Evolutionary conservation across 1,140 invertebrate genomes (phyloP).

Genomic region (Drosophila pseudoananassae): DNA sequence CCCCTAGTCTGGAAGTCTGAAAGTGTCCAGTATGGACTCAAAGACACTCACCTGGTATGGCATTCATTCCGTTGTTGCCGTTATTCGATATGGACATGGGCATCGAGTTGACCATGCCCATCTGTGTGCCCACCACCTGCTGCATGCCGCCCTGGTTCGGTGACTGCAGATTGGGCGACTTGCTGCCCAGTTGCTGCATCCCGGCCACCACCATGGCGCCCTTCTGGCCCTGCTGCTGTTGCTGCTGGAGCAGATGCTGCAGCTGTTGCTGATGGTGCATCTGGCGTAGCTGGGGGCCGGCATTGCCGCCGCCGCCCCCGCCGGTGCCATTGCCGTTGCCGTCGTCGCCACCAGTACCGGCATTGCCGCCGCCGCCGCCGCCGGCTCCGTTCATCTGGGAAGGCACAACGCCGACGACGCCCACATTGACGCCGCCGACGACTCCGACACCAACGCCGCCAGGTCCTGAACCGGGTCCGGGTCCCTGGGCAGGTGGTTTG

Average conservation of each 20-base stretch:
- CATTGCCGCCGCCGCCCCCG: slow-evolving; percentile 75
- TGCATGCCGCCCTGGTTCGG: slow-evolving; percentile 89
- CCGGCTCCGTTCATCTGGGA: slow-evolving; percentile 88
- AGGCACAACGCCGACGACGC: slow-evolving; percentile 84
- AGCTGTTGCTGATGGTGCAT: slow-evolving; percentile 84
- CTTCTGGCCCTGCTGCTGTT: slow-evolving; percentile 88
- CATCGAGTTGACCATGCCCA: slow-evolving; percentile 87
- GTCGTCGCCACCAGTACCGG: slow-evolving; percentile 58
- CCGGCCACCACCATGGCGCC: slow-evolving; percentile 88
- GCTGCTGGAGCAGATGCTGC: slow-evolving; percentile 65
- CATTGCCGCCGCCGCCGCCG: slow-evolving; percentile 83
- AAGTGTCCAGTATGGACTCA: too few species aligned
- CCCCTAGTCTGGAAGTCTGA: too few species aligned
- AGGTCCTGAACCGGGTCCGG: slow-evolving; percentile 88
- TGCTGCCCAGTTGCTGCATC: slow-evolving; percentile 90
- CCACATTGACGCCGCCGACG: slow-evolving; percentile 85
- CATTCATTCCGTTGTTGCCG: slow-evolving; percentile 87
- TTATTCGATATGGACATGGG: slow-evolving; percentile 87
- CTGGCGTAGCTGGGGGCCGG: slow-evolving; percentile 78
- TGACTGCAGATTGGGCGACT: slow-evolving; percentile 92
- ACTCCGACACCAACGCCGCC: slow-evolving; percentile 85
- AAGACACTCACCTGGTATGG: slow-evolving; percentile 87
- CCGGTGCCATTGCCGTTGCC: slow-evolving; percentile 85
- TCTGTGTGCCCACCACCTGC: slow-evolving; percentile 83
- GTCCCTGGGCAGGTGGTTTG: slow-evolving; percentile 88